Conservation (phyloP, 2,797 vertebrate genomes). For the Rallus crepitans region DNA sequence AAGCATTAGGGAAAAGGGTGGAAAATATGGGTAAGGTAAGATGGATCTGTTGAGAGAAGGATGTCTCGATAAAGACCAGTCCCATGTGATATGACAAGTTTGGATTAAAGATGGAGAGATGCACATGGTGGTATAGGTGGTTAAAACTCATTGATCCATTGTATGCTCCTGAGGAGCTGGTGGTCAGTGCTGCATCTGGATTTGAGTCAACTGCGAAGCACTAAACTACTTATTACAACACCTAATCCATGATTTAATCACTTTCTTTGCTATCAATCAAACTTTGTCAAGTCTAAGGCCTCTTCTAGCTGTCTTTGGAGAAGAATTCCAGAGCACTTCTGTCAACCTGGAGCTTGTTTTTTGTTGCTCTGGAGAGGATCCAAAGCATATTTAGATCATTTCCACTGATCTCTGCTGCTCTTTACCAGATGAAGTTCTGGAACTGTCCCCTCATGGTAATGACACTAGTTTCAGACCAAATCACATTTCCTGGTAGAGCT, state of each 20-base stretch:
- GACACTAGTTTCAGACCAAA: background rate
- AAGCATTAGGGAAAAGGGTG: background rate
- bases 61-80: background rate
- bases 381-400: background rate
- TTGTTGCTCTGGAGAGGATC: rapidly evolving
- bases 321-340: background rate
- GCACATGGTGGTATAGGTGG: background rate
- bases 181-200: too few relatives aligned
- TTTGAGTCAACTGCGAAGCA: background rate
- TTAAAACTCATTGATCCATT: rapidly evolving
- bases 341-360: background rate
- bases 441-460: background rate
- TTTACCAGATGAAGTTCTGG: background rate
- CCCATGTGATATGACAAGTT: background rate
- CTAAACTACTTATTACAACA: too few relatives aligned
- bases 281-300: too few relatives aligned
- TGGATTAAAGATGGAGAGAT: background rate
- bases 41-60: background rate
- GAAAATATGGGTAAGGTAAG: background rate
- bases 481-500: background rate
- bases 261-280: background rate
- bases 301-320: background rate
- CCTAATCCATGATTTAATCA: background rate
- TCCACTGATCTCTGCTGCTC: background rate
- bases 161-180: background rate